Conservation (phyloP, 2,888 invertebrate species). For the Biston stratarius region DNA sequence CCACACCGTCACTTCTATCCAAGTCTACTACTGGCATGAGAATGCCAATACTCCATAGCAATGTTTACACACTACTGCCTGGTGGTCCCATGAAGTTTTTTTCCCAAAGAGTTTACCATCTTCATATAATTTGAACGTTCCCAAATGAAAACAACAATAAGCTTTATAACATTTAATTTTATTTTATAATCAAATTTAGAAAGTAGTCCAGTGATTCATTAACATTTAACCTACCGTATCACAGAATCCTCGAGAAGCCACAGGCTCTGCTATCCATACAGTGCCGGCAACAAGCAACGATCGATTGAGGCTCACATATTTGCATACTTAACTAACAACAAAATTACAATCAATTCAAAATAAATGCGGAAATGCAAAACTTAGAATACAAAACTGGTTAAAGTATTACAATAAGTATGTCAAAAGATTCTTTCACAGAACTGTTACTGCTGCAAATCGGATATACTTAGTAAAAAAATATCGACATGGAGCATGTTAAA, state of each 20-base stretch:
- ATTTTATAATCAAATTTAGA: constrained; percentile 10
- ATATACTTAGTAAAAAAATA: neutral
- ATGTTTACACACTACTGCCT: too few species aligned
- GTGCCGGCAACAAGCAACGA: neutral
- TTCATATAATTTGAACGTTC: neutral
- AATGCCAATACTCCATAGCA: too few species aligned
- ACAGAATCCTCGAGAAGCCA: constrained; percentile 28
- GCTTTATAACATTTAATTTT: constrained; percentile 17
- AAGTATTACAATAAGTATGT: constrained; percentile 1
- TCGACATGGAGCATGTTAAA: neutral
- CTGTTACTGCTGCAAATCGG: neutral
- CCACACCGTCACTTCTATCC: too few species aligned
- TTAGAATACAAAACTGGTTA: constrained; percentile 2
- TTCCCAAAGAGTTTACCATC: too few species aligned
- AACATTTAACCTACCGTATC: constrained; percentile 34
- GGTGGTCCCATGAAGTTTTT: too few species aligned
- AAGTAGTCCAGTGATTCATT: constrained; percentile 17
- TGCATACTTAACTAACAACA: neutral
- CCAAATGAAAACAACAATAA: constrained; percentile 10
- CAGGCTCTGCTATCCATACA: constrained; percentile 1
- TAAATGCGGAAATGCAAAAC: constrained; percentile 1
- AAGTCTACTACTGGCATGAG: too few species aligned
- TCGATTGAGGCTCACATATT: neutral
- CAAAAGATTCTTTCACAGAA: neutral
- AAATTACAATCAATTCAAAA: neutral